Conservation (phyloP, 2,888 invertebrate species). For the Antitype chi region DNA sequence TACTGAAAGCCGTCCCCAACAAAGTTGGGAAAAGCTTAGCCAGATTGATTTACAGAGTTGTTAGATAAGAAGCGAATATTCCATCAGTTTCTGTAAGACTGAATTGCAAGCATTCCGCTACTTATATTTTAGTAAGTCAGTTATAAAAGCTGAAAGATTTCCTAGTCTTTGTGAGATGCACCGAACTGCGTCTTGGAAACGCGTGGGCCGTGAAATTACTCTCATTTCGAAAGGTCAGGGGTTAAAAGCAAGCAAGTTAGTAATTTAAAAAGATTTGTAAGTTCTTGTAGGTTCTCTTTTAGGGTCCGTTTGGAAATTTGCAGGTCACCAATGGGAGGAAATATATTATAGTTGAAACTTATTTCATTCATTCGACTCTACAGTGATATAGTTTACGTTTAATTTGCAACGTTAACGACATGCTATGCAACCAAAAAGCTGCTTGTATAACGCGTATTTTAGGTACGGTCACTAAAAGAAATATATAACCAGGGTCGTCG, state of each 20-base stretch:
- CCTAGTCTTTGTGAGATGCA: conserved; percentile 43
- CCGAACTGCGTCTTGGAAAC: conserved; percentile 28
- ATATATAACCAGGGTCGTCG: no score
- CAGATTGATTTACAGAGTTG: no score
- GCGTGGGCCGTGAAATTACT: conserved; percentile 52
- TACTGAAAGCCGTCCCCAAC: no score
- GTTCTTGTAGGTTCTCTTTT: conserved; percentile 1
- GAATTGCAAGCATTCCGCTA: conserved; percentile 4
- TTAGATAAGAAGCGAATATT: no score
- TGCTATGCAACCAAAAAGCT: no score
- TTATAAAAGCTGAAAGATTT: conserved; percentile 36
- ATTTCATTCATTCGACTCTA: background rate
- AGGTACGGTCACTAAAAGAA: no score
- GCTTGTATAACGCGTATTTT: no score
- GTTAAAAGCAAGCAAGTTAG: conserved; percentile 26
- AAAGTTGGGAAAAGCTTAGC: no score
- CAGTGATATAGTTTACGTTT: background rate
- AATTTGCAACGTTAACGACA: no score
- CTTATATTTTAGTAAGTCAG: no score
- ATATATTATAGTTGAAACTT: background rate
- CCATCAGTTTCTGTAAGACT: background rate
- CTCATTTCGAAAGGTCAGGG: conserved; percentile 39
- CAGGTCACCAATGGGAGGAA: background rate
- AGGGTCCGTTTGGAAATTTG: background rate
- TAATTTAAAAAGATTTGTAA: conserved; percentile 31